phyloP scores from a whole-genome alignment of 23 tunicate species.

The Phallusia fumigata region DNA sequence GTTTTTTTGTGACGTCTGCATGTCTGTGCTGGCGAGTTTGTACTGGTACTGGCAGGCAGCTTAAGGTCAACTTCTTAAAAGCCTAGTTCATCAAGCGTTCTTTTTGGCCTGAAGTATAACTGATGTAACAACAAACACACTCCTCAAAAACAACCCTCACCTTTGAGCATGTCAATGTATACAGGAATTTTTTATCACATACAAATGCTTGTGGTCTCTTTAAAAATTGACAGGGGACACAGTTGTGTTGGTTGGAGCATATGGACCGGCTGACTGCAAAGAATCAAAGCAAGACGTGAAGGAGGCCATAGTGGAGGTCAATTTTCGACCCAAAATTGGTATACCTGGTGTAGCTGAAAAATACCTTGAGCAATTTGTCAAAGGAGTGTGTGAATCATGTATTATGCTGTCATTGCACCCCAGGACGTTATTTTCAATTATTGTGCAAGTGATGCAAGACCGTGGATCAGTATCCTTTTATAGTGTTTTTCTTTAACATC shows the following conservation, averaged over 20 bases:
- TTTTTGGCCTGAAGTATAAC: no score
- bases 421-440: slow-evolving; percentile 45
- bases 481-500: background rate
- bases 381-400: slow-evolving; percentile 46
- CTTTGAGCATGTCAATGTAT: no score
- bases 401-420: slow-evolving; percentile 61
- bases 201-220: no score
- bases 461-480: slow-evolving; percentile 78
- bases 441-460: slow-evolving; percentile 85
- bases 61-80: no score
- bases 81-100: no score
- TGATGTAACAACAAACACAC: no score
- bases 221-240: slow-evolving; percentile 88
- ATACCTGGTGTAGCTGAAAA: slow-evolving; percentile 83
- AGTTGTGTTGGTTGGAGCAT: slow-evolving; percentile 69
- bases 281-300: slow-evolving; percentile 70
- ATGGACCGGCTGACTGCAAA: slow-evolving; percentile 87
- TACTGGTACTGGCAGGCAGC: no score
- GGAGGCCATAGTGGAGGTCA: slow-evolving; percentile 75
- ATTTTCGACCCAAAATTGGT: slow-evolving; percentile 88
- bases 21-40: no score
- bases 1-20: no score
- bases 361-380: slow-evolving; percentile 57
- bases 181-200: no score
- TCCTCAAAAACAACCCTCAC: no score